A percentile compares a stretch with the other conserved stretches of the same genome.
Conservation (phyloP, 2,113 vertebrate species). For the Hippocampus zosterae region DNA sequence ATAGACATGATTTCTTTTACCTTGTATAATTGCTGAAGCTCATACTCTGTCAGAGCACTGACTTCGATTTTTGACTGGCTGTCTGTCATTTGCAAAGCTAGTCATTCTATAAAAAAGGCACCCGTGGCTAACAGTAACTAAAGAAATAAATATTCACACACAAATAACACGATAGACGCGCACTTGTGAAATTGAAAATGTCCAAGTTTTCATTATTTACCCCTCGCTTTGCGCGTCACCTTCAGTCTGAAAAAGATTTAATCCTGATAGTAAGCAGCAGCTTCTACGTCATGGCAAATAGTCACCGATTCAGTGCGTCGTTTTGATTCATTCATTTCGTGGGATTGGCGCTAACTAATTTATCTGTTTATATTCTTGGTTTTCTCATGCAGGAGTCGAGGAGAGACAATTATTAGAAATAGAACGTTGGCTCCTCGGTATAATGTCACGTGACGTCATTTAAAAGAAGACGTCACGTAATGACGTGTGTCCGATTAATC, state of each 20-base stretch:
- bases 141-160: neutral
- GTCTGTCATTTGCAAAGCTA: neutral
- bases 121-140: neutral
- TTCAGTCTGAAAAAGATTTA: neutral
- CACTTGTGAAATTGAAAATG: neutral
- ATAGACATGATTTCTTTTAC: conserved; percentile 12
- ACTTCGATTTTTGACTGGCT: conserved; percentile 19
- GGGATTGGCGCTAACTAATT: too few relatives aligned
- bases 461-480: neutral
- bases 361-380: neutral
- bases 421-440: neutral
- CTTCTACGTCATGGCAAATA: neutral
- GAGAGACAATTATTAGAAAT: neutral
- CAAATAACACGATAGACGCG: neutral
- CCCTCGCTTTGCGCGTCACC: conserved; percentile 2
- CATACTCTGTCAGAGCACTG: conserved; percentile 19
- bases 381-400: neutral
- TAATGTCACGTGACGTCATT: neutral
- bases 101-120: conserved; percentile 1
- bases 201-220: neutral
- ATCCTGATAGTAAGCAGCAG: too few relatives aligned
- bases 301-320: neutral
- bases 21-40: conserved; percentile 47
- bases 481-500: neutral
- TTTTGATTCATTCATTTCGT: neutral